phyloP scores from a whole-genome alignment of 2,113 vertebrate genomes.

The Speoplatyrhinus poulsoni region DNA sequence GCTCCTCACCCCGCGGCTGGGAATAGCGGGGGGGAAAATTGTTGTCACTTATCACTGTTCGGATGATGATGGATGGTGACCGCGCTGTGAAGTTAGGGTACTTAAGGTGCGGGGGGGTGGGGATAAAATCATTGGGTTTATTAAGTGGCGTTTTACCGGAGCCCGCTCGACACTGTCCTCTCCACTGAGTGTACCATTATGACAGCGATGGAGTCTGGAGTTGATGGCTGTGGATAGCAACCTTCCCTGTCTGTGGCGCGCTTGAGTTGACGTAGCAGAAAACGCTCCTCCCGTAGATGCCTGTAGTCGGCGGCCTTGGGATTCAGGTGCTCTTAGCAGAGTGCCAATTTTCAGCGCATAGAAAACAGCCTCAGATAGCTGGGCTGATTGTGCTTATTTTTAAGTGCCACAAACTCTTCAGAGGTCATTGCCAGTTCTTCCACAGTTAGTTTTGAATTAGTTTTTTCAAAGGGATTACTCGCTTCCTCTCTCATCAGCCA shows the following conservation, averaged over 20 bases:
- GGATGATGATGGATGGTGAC: constrained; percentile 62
- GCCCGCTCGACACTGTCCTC: constrained; percentile 38
- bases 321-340: constrained; percentile 24
- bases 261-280: constrained; percentile 47
- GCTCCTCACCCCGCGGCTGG: constrained; percentile 35
- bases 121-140: constrained; percentile 69
- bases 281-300: constrained; percentile 22
- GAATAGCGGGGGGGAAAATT: constrained; percentile 47
- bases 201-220: constrained; percentile 52
- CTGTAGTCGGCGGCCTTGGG: constrained; percentile 40
- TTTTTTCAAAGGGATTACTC: background rate
- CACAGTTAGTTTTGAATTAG: no score
- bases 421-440: no score
- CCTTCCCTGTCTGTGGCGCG: constrained; percentile 20
- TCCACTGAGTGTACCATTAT: constrained; percentile 49
- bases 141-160: constrained; percentile 64
- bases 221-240: constrained; percentile 47
- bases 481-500: constrained; percentile 19
- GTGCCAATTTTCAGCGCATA: constrained; percentile 31
- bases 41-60: constrained; percentile 65
- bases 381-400: no score
- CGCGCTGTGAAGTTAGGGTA: constrained; percentile 39
- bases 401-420: no score
- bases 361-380: constrained; percentile 2
- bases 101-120: constrained; percentile 41